Evolutionary conservation across 2,888 invertebrate species (phyloP).

Genomic region (Tetranychus piercei): DNA sequence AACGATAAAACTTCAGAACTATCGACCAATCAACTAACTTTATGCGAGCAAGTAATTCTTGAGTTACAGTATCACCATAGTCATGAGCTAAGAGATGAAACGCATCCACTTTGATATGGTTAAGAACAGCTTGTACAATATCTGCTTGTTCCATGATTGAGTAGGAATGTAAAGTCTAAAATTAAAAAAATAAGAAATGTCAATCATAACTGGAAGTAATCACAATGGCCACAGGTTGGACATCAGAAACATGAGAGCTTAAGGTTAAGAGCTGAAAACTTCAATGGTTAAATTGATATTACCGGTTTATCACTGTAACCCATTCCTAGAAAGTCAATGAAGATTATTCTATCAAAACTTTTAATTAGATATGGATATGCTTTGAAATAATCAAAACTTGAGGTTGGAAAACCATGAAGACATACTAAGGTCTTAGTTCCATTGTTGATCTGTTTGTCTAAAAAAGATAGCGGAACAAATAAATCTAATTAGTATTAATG

Average conservation of each 20-base stretch:
- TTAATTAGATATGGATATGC: constrained; percentile 29
- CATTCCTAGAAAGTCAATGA: constrained; percentile 32
- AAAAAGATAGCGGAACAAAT: neutral
- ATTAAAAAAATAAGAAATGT: neutral
- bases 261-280: neutral
- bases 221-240: neutral
- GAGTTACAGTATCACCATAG: constrained; percentile 34
- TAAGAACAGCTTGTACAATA: constrained; percentile 30
- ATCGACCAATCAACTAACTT: neutral
- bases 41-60: constrained; percentile 32
- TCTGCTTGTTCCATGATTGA: constrained; percentile 32
- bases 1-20: too few species aligned
- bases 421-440: constrained; percentile 27
- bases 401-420: constrained; percentile 33
- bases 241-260: neutral
- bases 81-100: constrained; percentile 33
- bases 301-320: constrained; percentile 35
- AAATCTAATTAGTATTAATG: neutral
- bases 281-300: constrained; percentile 19
- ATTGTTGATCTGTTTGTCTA: constrained; percentile 5
- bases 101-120: constrained; percentile 26
- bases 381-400: constrained; percentile 31
- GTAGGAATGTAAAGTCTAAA: constrained; percentile 29
- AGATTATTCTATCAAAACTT: constrained; percentile 30
- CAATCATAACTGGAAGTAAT: neutral